phyloP scores from a whole-genome alignment of 2,888 invertebrate genomes.

The Anticlea derivata region DNA sequence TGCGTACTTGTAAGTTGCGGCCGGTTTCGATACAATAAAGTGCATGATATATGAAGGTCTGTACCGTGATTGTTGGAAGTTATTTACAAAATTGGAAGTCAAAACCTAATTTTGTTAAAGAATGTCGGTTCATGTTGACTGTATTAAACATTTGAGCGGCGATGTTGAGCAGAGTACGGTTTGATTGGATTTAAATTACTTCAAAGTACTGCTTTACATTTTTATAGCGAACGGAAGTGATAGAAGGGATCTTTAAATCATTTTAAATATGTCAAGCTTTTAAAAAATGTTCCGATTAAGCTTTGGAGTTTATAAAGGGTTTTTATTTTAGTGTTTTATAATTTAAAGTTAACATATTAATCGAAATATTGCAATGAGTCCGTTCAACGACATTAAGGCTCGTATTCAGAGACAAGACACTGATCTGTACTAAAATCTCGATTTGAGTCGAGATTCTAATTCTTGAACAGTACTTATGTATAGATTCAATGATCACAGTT shows the following conservation, averaged over 20 bases:
- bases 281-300: background rate
- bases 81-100: conserved; percentile 48
- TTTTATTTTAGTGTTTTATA: background rate
- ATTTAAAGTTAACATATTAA: too few species aligned
- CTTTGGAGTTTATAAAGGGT: conserved; percentile 11
- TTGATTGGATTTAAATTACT: conserved; percentile 36
- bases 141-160: conserved; percentile 30
- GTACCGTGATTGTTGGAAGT: conserved; percentile 44
- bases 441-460: too few species aligned
- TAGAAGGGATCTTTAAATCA: conserved; percentile 6
- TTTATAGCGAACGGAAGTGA: conserved; percentile 24
- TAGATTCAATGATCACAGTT: too few species aligned
- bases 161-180: conserved; percentile 28
- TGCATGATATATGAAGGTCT: conserved; percentile 61
- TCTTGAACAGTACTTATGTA: too few species aligned
- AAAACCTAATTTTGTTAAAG: conserved; percentile 44
- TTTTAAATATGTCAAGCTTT: conserved; percentile 5
- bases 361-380: too few species aligned
- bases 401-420: too few species aligned
- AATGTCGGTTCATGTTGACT: conserved; percentile 38
- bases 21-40: conserved; percentile 64
- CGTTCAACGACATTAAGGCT: too few species aligned
- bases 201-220: conserved; percentile 34
- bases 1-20: conserved; percentile 55
- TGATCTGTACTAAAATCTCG: too few species aligned